Evolutionary conservation across 1,140 invertebrate genomes (phyloP), one percentile per base, ranked within the genome.

Genomic region (Hesperophylax magnus): DNA sequence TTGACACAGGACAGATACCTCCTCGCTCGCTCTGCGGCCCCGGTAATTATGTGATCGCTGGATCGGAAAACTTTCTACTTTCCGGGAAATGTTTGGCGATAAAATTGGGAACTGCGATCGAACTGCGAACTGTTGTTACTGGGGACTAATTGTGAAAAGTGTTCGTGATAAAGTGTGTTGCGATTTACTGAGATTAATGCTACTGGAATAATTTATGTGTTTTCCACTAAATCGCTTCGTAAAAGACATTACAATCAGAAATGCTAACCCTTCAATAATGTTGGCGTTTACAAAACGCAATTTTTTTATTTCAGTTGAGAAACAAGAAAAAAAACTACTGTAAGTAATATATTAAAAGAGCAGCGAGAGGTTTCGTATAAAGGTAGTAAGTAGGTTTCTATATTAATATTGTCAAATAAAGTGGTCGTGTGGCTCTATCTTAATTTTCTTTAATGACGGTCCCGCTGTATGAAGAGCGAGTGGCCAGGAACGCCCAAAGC

Each of bases 1-100:
- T 84, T 84, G 82, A 84, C 82, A 84, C 53, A 84, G 82, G 82
- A 84, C 82, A 84, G 82, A 83, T 81, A 81, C 82, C 80, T 56
- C 77, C 67, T 65, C 61, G 31, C 22, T 34, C 27, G 63, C 54
- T 75, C 52, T 71, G 69, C 47, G 60, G n/a, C 77, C 76, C 61
- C 65, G 67, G 67, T 72, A 78, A 74, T 81, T 81, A 78, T 61
- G 76, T 61, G 80, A 31, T 79, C 75, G 53, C 63, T 81, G 75
- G 22, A 56, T 56, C 34, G 78, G 78, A 72, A 79, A 79, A 79
- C 65, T 79, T 71, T 78, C 39, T 75, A 52, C 54, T 72, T 67
- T 31, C 34, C 71, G 22, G 39, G 22, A 80, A 82, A 27, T 54
- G 79, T 83, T 83, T 0, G 63, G 72, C 60, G 79, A 83, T 83